These are phyloP conservation scores for zebrafish (Danio rerio) DNA, from an alignment of 2,113 vertebrate genomes.

Conservation along the genomic window DNA sequence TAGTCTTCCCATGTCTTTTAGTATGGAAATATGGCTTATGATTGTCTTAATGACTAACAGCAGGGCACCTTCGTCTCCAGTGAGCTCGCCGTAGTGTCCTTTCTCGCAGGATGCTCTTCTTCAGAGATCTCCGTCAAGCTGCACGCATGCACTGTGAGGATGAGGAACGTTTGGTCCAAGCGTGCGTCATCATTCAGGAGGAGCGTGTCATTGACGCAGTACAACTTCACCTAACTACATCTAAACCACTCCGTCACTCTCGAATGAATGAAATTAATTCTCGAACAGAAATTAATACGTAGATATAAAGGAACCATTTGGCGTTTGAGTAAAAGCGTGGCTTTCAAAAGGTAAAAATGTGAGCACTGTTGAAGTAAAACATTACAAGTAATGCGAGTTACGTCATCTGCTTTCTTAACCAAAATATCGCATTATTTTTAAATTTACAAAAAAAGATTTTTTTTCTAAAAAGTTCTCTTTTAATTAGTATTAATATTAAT, in stretches of 20 bases:
- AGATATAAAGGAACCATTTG: background rate
- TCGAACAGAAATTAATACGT: background rate
- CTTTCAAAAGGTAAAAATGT: background rate
- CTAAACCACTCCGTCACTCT: background rate
- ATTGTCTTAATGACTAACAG: background rate
- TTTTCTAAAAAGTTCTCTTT: no score
- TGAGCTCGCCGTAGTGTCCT: background rate
- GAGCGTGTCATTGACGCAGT: conserved; percentile 44
- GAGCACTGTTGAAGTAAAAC: no score
- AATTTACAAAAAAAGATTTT: no score
- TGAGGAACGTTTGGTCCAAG: conserved; percentile 12
- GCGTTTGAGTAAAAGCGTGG: background rate
- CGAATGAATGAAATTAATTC: no score
- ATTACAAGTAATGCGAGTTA: no score
- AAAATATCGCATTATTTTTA: no score
- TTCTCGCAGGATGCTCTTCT: conserved; percentile 22
- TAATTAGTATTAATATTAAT: no score
- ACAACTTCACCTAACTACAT: conserved; percentile 23
- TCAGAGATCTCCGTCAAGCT: conserved; percentile 4
- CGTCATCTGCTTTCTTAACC: no score
- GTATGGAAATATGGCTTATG: background rate
- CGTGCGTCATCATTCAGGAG: conserved; percentile 42
- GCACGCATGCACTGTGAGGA: background rate
- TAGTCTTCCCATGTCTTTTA: background rate
- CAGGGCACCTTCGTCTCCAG: background rate